phyloP scores from a whole-genome alignment of 2,888 invertebrate genomes.

The Anodontia alba region DNA sequence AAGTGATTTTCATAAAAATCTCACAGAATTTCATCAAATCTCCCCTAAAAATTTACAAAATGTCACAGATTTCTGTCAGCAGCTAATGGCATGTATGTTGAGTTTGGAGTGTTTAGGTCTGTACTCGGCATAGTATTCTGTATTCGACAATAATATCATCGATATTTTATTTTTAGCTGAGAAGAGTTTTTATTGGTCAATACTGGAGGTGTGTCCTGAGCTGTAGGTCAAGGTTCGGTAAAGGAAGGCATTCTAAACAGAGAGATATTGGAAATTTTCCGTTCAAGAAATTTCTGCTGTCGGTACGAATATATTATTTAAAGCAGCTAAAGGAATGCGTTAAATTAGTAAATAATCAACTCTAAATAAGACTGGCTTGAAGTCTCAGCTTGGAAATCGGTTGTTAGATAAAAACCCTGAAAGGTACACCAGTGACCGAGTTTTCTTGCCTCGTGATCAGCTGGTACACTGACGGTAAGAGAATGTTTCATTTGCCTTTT shows the following conservation, averaged over 20 bases:
- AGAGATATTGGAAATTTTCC: conserved; percentile 8
- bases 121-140: no score
- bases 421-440: neutral
- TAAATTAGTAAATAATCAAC: neutral
- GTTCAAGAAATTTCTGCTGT: neutral
- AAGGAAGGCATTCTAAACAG: conserved; percentile 18
- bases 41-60: no score
- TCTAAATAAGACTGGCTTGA: neutral
- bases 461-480: conserved; percentile 9
- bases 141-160: no score
- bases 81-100: no score
- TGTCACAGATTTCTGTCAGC: no score
- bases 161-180: conserved; percentile 1
- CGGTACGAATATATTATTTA: neutral
- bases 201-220: conserved; percentile 53
- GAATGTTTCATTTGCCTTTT: neutral
- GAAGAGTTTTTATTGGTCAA: conserved; percentile 39
- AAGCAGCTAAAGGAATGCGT: neutral
- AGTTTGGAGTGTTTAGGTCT: no score
- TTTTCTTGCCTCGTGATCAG: conserved; percentile 14
- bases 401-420: neutral
- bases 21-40: no score
- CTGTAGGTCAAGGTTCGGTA: neutral
- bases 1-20: no score
- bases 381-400: neutral